Conservation (phyloP, 2,113 vertebrate genomes). For the Pungitius pungitius region DNA sequence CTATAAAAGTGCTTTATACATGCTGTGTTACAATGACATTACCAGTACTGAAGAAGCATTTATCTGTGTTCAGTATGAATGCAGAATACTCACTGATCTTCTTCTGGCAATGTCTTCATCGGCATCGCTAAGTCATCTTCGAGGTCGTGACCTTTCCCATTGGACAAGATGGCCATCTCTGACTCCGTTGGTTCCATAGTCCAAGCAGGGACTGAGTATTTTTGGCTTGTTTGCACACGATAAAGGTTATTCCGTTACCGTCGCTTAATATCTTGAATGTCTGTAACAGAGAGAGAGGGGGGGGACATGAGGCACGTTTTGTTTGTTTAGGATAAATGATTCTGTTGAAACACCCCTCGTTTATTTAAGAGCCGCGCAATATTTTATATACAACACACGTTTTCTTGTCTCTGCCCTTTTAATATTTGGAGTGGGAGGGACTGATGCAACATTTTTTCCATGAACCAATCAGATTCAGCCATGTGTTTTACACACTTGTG, state of each 20-base stretch:
- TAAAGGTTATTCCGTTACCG: constrained; percentile 17
- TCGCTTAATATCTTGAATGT: constrained; percentile 18
- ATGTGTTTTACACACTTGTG: neutral
- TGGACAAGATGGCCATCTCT: constrained; percentile 81
- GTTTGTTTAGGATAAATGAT: neutral
- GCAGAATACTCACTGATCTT: constrained; percentile 79
- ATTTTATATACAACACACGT: neutral
- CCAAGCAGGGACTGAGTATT: constrained; percentile 12
- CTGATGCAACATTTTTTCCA: neutral
- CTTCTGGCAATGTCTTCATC: constrained; percentile 75
- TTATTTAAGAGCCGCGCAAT: neutral
- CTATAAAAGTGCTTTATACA: constrained; percentile 17
- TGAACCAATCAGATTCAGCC: neutral
- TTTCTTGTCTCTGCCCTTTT: neutral
- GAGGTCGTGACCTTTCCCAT: constrained; percentile 75
- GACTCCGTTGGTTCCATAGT: constrained; percentile 78
- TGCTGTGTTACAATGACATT: constrained; percentile 44
- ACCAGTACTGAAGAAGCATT: neutral
- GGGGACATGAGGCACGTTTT: neutral
- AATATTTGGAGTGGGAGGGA: neutral
- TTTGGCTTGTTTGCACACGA: constrained; percentile 18
- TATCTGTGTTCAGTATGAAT: neutral
- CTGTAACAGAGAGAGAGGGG: constrained; percentile 27
- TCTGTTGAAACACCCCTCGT: neutral
- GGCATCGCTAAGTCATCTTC: constrained; percentile 68